Conservation (phyloP, 2,888 invertebrate species). For the Rhagophthalmus giganteus region DNA sequence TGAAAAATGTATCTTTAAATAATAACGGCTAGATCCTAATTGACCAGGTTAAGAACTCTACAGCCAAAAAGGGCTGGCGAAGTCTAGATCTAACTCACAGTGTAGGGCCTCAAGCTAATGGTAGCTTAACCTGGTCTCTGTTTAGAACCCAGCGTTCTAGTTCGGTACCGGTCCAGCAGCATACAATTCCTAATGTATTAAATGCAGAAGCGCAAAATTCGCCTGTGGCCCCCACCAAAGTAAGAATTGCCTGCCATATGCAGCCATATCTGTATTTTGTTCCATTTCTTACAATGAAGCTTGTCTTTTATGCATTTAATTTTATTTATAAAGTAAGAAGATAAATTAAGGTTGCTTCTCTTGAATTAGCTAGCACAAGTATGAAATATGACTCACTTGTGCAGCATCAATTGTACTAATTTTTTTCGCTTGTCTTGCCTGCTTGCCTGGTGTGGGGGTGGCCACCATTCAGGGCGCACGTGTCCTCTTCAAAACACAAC, state of each 20-base stretch:
- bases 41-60: constrained; percentile 50
- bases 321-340: too few species aligned
- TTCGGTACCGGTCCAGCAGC: constrained; percentile 61
- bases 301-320: constrained; percentile 28
- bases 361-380: constrained; percentile 41
- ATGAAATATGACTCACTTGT: constrained; percentile 47
- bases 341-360: constrained; percentile 35
- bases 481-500: constrained; percentile 88
- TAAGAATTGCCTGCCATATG: constrained; percentile 43
- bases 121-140: constrained; percentile 56
- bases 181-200: constrained; percentile 35
- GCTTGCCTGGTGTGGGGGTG: constrained; percentile 50
- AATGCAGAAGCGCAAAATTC: constrained; percentile 40
- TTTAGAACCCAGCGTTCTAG: constrained; percentile 67
- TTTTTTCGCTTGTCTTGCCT: constrained; percentile 52
- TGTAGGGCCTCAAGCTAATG: constrained; percentile 47
- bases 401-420: constrained; percentile 46
- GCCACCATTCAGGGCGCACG: constrained; percentile 62
- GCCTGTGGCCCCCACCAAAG: constrained; percentile 51
- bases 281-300: constrained; percentile 31
- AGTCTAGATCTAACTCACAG: constrained; percentile 57
- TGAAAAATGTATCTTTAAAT: constrained; percentile 16
- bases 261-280: constrained; percentile 30
- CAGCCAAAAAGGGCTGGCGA: constrained; percentile 58
- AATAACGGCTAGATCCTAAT: constrained; percentile 37